phyloP scores from a whole-genome alignment of 2,113 vertebrate genomes.

The Penelope pileata region DNA sequence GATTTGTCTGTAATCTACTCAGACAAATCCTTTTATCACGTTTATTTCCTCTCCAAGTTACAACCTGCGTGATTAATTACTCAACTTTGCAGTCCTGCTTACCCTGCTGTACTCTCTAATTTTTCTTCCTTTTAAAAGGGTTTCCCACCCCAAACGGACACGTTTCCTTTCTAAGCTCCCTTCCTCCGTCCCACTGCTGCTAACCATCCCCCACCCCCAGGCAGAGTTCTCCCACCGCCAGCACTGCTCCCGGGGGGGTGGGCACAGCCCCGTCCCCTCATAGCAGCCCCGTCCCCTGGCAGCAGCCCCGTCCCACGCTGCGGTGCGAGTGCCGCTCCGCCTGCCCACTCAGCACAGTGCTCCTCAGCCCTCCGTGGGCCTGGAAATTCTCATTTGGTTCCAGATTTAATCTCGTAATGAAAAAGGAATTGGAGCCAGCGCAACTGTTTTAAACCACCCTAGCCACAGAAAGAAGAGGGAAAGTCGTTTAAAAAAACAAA shows the following conservation, averaged over 20 bases:
- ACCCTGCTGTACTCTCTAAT: conserved; percentile 26
- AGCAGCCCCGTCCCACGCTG: too few species aligned
- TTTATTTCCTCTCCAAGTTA: conserved; percentile 72
- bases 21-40: conserved; percentile 69
- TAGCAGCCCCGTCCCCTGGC: not conserved
- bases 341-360: not conserved
- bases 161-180: not conserved
- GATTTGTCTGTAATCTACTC: conserved; percentile 70
- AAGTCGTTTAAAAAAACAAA: not conserved
- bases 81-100: conserved; percentile 51
- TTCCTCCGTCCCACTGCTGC: not conserved
- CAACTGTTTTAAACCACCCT: conserved; percentile 23
- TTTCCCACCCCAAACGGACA: conserved; percentile 7
- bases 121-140: conserved; percentile 56
- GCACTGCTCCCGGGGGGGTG: too few species aligned
- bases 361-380: not conserved
- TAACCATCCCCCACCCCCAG: not conserved
- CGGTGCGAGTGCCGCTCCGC: not conserved
- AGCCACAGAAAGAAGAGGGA: not conserved
- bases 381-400: not conserved
- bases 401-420: conserved; percentile 32
- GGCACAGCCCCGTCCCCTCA: too few species aligned
- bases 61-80: conserved; percentile 69
- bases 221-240: not conserved
- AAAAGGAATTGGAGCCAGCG: not conserved